These are phyloP conservation scores for Meghimatium bilineatum DNA, from an alignment of 2,888 invertebrate genomes.

Conservation along the genomic window DNA sequence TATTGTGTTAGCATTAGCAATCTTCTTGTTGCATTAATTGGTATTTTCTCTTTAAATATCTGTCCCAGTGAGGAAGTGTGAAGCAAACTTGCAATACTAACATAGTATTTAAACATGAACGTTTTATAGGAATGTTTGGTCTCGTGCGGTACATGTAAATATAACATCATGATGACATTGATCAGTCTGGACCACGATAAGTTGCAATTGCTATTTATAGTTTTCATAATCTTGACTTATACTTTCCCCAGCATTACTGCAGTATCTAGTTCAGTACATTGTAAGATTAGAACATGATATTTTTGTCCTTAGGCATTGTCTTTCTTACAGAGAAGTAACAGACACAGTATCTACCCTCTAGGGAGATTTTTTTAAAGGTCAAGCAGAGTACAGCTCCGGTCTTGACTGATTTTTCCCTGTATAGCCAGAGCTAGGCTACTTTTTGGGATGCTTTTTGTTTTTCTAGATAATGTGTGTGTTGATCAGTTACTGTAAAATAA, in stretches of 20 bases:
- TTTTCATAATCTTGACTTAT: too few relatives aligned
- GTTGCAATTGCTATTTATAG: too few relatives aligned
- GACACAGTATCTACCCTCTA: background rate
- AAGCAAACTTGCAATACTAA: too few relatives aligned
- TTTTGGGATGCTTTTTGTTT: background rate
- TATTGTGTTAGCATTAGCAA: background rate
- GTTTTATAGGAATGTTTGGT: too few relatives aligned
- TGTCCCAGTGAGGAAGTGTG: too few relatives aligned
- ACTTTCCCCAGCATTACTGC: background rate
- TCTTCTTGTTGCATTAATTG: background rate
- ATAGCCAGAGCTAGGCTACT: background rate
- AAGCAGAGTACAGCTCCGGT: background rate
- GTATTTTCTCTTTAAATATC: too few relatives aligned
- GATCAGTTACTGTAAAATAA: too few relatives aligned
- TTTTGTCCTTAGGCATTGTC: background rate
- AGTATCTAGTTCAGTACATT: background rate
- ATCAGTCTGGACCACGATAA: too few relatives aligned
- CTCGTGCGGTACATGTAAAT: too few relatives aligned
- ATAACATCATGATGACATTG: too few relatives aligned
- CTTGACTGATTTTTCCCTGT: background rate
- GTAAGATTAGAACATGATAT: background rate
- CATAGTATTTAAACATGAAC: too few relatives aligned
- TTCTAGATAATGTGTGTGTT: background rate
- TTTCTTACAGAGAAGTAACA: background rate
- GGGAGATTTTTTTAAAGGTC: background rate